Evolutionary conservation across 2,888 invertebrate species (phyloP), one percentile per base, ranked within the genome.

Genomic region (Pelosia muscerda): DNA sequence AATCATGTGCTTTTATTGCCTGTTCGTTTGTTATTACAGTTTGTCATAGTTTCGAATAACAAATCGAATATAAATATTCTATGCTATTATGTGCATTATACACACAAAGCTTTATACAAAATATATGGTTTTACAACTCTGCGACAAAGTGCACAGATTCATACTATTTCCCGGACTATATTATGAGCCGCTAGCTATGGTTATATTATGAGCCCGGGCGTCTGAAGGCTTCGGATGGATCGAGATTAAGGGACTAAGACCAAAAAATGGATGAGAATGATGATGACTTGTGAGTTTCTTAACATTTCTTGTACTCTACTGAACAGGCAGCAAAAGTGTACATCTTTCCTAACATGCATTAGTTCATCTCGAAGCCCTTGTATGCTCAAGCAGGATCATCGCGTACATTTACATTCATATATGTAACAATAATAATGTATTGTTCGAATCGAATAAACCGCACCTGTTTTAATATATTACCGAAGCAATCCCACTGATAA

Each of bases 401-500:
- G 56, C 28, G 57, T 62, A 65, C 58, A 66, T 42, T 11, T 60
- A 49, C 25, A 23, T n/a, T n/a, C n/a, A 31, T 28, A 61, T 19
- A 57, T n/a, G 38, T 34, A 19, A 28, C 25, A 54, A 53, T 49
- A 61, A 63, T 76, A 76, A 71, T 66, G 68, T 62, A 71, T 73
- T 71, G 71, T 73, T 58, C 58, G 55, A 73, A 60, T 62, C 49
- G 55, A 66, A 74, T 49, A 76, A 59, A 61, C 73, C 67, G 63
- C 79, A 77, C 81, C 80, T 74, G 74, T 72, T 60, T 75, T 77
- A 81, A 81, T 81, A 76, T 79, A 74, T 77, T 76, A 74, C 74
- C 73, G 61, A 77, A 77, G 71, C 75, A 77, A 83, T 84, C 77
- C 68, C 65, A 59, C 66, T 66, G 86, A 86, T 88, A 81, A 86